Evolutionary conservation across 2,888 invertebrate genomes (phyloP), one percentile per base, ranked within the genome.

Genomic region (Apamea epomidion): DNA sequence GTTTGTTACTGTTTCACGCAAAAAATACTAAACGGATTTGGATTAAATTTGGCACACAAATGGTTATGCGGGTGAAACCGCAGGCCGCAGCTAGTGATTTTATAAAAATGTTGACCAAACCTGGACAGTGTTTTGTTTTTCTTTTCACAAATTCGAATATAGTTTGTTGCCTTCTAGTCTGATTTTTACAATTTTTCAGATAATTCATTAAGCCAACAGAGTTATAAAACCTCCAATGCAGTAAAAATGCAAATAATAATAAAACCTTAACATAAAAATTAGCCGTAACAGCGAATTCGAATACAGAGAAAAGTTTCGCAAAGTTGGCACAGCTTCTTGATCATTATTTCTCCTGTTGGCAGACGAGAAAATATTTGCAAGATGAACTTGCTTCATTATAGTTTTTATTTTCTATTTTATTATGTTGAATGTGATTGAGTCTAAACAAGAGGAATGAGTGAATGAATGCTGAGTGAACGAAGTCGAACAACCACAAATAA

Each of bases 371-470:
- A 96, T 95, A 95, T 96, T 95, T 94, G 93, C 92, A 90, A 93
- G 92, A 94, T 93, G 92, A 94, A 95, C 92, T 95, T 93, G 88
- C 91, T 92, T 95, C 95, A 95, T 95, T 95, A 95, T 92, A 92
- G 94, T 93, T 95, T 95, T 95, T 95, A 95, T 95, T 95, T 94
- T 93, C 92, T 90, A 87, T 94, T 96, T 95, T 95, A 95, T 93
- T 91, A 91, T 90, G 88, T 91, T 90, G 88, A 92, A 94, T 94
- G 94, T 94, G 95, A 96, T 96, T 95, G 95, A 94, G 94, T 93
- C 93, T 94, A 94, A 95, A 95, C 95, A 96, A 94, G 94, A 94
- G 91, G 92, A 94, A 94, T 93, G 92, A 92, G 93, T 92, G 85
- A 93, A 93, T 93, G 92, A 92, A 92, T 92, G 92, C 91, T 92